A percentile compares a stretch with the other conserved stretches of the same genome.
phyloP scores from a whole-genome alignment of 2,888 invertebrate genomes.

The Drosophila formosana region DNA sequence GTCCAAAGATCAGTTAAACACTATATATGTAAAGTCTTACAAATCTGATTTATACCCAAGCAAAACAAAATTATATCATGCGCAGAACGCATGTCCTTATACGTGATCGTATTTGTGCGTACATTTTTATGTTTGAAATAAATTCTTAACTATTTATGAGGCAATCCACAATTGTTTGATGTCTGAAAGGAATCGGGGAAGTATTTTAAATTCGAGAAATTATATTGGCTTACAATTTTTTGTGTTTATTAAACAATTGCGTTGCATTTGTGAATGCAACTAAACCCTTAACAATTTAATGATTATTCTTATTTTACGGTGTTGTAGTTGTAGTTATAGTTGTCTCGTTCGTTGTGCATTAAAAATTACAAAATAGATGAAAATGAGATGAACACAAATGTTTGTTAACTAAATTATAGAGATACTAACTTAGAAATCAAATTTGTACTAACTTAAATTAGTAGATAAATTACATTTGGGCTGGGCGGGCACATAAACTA shows the following conservation, averaged over 20 bases:
- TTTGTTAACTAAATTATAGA: constrained; percentile 35
- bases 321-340: not conserved
- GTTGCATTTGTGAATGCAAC: constrained; percentile 45
- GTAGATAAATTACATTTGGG: constrained; percentile 63
- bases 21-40: constrained; percentile 25
- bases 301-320: constrained; percentile 7
- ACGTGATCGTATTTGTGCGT: constrained; percentile 51
- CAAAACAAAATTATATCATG: constrained; percentile 9
- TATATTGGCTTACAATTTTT: constrained; percentile 9
- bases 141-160: constrained; percentile 58
- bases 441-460: constrained; percentile 77
- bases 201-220: not conserved
- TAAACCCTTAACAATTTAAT: constrained; percentile 46
- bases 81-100: constrained; percentile 40
- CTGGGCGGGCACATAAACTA: constrained; percentile 49
- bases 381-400: constrained; percentile 59
- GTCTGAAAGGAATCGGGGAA: not conserved
- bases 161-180: constrained; percentile 3
- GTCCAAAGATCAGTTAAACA: constrained; percentile 33
- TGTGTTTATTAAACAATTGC: constrained; percentile 52
- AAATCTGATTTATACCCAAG: constrained; percentile 24
- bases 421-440: constrained; percentile 53
- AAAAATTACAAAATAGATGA: constrained; percentile 3
- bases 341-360: constrained; percentile 9
- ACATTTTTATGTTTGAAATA: constrained; percentile 57